Evolutionary conservation across 1,140 invertebrate genomes (phyloP).

Genomic region (Nasonia vitripennis): DNA sequence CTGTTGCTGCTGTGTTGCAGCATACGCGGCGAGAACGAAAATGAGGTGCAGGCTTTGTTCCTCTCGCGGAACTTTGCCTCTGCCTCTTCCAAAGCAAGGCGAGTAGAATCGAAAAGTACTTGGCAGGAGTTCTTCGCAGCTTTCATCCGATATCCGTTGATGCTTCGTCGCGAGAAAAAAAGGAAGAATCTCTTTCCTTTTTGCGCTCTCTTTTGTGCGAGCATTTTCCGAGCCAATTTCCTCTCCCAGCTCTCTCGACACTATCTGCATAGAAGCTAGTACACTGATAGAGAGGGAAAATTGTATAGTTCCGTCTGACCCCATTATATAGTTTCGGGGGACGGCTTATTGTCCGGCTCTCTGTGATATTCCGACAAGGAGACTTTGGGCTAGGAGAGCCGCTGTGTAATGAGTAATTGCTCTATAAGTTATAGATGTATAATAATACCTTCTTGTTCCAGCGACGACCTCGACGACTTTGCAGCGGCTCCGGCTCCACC

Average conservation of each 20-base stretch:
- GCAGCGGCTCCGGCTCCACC: slow-evolving; percentile 88
- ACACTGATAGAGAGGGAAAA: neutral
- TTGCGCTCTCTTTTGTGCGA: neutral
- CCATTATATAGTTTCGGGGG: no score
- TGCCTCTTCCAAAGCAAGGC: neutral
- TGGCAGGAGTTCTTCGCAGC: neutral
- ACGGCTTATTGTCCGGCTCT: no score
- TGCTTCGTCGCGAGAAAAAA: neutral
- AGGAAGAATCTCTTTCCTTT: neutral
- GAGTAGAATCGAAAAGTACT: neutral
- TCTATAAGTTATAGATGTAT: slow-evolving; percentile 20
- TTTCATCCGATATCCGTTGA: slow-evolving; percentile 1
- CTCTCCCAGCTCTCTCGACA: neutral
- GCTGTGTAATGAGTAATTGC: no score
- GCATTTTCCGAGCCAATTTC: neutral
- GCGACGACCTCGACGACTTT: slow-evolving; percentile 89
- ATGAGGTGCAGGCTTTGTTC: neutral
- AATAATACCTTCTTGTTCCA: slow-evolving; percentile 82
- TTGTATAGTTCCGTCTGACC: no score
- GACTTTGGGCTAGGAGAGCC: no score
- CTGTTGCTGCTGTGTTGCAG: neutral
- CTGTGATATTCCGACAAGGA: no score
- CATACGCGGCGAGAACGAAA: neutral
- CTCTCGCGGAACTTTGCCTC: neutral
- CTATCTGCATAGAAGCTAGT: neutral